Percentiles rank a stretch among this genome's conserved stretches.
These are phyloP conservation scores for Ptychochromis oligacanthus DNA, from an alignment of 2,113 vertebrate genomes.

Conservation along the genomic window DNA sequence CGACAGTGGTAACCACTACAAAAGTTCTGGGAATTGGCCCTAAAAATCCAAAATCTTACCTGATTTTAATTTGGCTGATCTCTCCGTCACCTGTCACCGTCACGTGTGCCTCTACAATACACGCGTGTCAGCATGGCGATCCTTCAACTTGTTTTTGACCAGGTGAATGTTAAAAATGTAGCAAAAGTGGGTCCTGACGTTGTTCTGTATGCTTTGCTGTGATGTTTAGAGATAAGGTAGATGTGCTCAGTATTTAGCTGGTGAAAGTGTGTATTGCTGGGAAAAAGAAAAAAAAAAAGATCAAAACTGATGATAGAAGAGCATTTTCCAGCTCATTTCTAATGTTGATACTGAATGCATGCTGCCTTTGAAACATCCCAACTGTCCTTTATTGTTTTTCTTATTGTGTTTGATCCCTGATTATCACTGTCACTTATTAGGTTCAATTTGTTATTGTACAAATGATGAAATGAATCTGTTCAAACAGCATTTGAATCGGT, in stretches of 20 bases:
- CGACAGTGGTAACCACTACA: not conserved
- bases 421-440: conserved; percentile 63
- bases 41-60: too few relatives aligned
- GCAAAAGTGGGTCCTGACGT: too few relatives aligned
- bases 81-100: not conserved
- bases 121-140: not conserved
- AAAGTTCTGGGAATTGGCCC: not conserved
- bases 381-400: conserved; percentile 26
- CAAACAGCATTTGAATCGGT: conserved; percentile 44
- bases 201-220: too few relatives aligned
- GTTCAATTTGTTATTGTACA: conserved; percentile 66
- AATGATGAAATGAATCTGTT: conserved; percentile 60
- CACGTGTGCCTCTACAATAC: not conserved
- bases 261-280: too few relatives aligned
- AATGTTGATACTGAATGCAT: conserved; percentile 13
- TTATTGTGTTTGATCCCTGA: conserved; percentile 52
- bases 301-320: conserved; percentile 8
- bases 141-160: not conserved
- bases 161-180: not conserved
- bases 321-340: conserved; percentile 26
- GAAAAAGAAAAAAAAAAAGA: not conserved
- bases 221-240: too few relatives aligned
- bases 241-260: too few relatives aligned
- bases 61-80: too few relatives aligned
- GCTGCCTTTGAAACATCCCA: conserved; percentile 20